Conservation (phyloP, 1,140 invertebrate species). For the Apis dorsata region DNA sequence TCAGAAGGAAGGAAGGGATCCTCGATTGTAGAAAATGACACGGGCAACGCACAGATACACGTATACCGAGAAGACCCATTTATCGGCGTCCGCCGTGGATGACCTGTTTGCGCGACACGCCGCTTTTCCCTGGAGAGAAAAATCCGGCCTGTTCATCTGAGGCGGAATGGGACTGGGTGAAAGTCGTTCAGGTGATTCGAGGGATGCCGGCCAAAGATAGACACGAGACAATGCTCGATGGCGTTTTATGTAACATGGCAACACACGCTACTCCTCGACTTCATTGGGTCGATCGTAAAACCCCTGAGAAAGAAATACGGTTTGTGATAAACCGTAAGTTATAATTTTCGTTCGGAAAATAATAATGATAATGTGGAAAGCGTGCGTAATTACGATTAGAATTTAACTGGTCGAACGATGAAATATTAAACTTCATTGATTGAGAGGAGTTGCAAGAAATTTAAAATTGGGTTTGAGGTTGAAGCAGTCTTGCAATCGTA, state of each 20-base stretch:
- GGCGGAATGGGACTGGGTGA: constrained; percentile 51
- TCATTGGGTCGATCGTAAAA: constrained; percentile 3
- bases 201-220: constrained; percentile 52
- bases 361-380: not conserved
- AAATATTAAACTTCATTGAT: too few species aligned
- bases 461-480: too few species aligned
- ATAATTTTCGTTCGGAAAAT: not conserved
- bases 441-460: too few species aligned
- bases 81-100: not conserved
- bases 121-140: constrained; percentile 17
- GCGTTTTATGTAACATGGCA: constrained; percentile 57
- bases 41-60: not conserved
- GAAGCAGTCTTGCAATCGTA: not conserved
- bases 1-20: too few species aligned
- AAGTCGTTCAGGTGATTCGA: constrained; percentile 56
- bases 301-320: not conserved
- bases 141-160: constrained; percentile 27
- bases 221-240: constrained; percentile 54
- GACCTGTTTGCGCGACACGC: not conserved
- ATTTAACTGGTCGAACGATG: not conserved
- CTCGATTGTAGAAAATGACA: constrained; percentile 31
- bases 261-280: constrained; percentile 4
- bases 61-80: not conserved
- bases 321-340: not conserved
- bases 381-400: not conserved